Conservation (phyloP, 2,113 vertebrate genomes). For the Thamnophis sirtalis region DNA sequence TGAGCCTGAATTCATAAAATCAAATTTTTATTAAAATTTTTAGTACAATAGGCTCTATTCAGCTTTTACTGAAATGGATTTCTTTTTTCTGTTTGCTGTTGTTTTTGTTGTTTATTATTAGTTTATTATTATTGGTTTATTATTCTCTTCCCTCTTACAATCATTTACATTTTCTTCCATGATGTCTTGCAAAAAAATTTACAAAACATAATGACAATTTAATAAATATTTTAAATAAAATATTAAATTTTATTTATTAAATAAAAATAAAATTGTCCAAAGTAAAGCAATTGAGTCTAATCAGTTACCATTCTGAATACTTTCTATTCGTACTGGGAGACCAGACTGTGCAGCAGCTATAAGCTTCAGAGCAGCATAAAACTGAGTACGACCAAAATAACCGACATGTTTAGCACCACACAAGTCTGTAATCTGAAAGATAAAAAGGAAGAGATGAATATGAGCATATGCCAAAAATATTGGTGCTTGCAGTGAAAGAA, state of each 20-base stretch:
- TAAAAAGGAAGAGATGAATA: conserved; percentile 38
- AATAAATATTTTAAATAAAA: background rate
- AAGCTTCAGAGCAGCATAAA: conserved; percentile 91
- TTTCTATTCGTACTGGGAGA: conserved; percentile 85
- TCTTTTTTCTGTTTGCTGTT: background rate
- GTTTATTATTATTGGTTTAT: background rate
- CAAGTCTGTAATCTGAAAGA: conserved; percentile 85
- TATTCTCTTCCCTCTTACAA: background rate
- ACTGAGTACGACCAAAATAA: conserved; percentile 88
- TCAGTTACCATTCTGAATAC: conserved; percentile 76
- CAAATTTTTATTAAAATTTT: background rate
- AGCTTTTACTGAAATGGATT: background rate
- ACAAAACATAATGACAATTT: background rate
- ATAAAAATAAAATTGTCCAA: conserved; percentile 13
- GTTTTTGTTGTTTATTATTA: background rate
- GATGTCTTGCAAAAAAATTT: background rate
- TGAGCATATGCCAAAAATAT: background rate
- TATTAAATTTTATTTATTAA: too few species aligned
- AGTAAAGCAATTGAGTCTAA: conserved; percentile 18
- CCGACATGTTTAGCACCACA: conserved; percentile 88
- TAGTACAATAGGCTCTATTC: background rate
- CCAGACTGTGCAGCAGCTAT: conserved; percentile 87
- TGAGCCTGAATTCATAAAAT: background rate
- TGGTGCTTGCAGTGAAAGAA: background rate
- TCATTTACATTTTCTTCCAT: background rate